phyloP scores from a whole-genome alignment of 2,797 vertebrate species.

The Sternotherus odoratus region DNA sequence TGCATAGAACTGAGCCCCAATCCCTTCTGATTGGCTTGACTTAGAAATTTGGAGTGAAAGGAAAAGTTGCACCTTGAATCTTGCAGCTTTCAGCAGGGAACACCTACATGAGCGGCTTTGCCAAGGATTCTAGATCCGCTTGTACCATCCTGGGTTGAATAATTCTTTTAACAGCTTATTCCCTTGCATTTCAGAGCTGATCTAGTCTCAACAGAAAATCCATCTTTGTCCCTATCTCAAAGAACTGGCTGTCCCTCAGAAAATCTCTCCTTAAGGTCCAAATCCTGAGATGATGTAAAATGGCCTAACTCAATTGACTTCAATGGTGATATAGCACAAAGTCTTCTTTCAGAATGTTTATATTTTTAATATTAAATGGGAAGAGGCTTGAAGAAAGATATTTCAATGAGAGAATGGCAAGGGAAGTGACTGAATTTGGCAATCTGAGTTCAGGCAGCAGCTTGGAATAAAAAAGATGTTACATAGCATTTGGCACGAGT shows the following conservation, averaged over 20 bases:
- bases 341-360: neutral
- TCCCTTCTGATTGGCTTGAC: neutral
- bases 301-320: neutral
- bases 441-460: neutral
- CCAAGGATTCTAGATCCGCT: neutral
- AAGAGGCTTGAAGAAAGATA: neutral
- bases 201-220: neutral
- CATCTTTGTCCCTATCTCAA: neutral
- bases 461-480: neutral
- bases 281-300: neutral
- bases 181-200: neutral
- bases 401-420: neutral
- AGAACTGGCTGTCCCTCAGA: neutral
- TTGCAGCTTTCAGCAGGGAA: neutral
- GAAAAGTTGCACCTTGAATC: neutral
- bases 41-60: neutral
- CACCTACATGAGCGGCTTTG: rapidly evolving
- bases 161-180: neutral
- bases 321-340: neutral
- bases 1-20: neutral
- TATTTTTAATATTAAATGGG: neutral
- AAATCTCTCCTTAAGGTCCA: neutral
- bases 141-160: neutral
- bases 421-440: neutral
- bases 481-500: neutral